Conservation (phyloP, 2,113 vertebrate species). For the Anser brachyrhynchus region DNA sequence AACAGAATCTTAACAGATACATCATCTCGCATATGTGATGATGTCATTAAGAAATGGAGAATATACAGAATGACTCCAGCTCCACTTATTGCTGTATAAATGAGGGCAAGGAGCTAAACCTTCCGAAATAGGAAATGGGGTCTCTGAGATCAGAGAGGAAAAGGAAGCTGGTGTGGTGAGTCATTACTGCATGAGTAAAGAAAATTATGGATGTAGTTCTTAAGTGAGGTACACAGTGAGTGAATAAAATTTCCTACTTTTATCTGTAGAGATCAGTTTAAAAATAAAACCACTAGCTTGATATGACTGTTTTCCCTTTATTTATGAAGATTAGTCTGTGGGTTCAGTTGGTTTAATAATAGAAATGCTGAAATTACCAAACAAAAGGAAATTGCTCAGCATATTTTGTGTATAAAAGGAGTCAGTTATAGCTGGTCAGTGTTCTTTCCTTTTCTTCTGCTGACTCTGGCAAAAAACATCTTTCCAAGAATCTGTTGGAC, state of each 20-base stretch:
- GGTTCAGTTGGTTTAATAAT: conserved; percentile 21
- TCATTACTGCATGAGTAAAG: neutral
- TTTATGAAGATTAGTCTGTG: neutral
- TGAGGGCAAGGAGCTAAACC: neutral
- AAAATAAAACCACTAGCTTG: neutral
- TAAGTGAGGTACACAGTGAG: neutral
- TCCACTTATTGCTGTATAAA: neutral
- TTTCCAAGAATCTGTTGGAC: conserved; percentile 36
- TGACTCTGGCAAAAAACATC: conserved; percentile 25
- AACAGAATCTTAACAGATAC: neutral
- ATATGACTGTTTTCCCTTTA: neutral
- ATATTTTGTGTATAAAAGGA: conserved; percentile 3
- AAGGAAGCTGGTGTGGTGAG: neutral
- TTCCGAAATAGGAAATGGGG: neutral
- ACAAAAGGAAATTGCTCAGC: conserved; percentile 57
- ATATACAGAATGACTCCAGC: neutral
- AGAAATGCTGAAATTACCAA: conserved; percentile 58
- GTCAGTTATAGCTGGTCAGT: neutral
- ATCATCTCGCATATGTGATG: neutral
- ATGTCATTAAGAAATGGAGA: neutral
- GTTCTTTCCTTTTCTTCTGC: conserved; percentile 45
- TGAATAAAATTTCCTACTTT: neutral
- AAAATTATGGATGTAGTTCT: neutral
- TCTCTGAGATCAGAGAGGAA: neutral
- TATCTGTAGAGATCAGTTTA: neutral